Evolutionary conservation across 2,888 invertebrate genomes (phyloP).

Genomic region (Steromphala cineraria): DNA sequence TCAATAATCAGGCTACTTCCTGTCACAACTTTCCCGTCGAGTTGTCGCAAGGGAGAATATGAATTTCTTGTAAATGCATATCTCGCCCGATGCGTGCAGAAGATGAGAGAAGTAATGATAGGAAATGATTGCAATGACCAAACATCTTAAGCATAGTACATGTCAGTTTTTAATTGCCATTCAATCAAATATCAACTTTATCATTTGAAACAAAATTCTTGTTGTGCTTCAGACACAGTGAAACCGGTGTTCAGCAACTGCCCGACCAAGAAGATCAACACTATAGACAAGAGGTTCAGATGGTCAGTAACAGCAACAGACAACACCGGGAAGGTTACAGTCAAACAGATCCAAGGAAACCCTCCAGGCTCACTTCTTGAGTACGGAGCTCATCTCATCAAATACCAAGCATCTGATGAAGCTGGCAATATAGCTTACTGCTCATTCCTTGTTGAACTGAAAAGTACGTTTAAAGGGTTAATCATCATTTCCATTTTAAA

Average conservation of each 20-base stretch:
- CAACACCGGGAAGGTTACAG: neutral
- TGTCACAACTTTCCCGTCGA: too few species aligned
- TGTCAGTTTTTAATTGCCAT: too few species aligned
- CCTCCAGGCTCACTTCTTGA: neutral
- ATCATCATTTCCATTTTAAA: too few species aligned
- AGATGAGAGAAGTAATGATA: too few species aligned
- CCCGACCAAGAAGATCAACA: neutral
- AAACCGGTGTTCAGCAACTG: slow-evolving; percentile 6
- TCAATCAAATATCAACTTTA: too few species aligned
- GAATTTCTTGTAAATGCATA: too few species aligned
- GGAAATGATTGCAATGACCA: too few species aligned
- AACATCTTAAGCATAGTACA: too few species aligned
- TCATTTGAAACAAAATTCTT: too few species aligned
- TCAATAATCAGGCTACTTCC: too few species aligned
- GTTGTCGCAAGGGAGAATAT: too few species aligned
- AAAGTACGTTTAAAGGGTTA: neutral
- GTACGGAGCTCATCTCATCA: neutral
- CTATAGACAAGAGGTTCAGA: neutral
- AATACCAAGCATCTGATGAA: neutral
- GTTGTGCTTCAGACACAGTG: neutral
- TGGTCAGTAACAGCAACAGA: neutral
- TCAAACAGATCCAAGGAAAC: neutral
- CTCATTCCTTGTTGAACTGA: neutral
- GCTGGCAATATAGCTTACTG: slow-evolving; percentile 5
- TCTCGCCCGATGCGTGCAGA: too few species aligned